Evolutionary conservation across 2,113 vertebrate species (phyloP).

Genomic region (Danionella cerebrum): DNA sequence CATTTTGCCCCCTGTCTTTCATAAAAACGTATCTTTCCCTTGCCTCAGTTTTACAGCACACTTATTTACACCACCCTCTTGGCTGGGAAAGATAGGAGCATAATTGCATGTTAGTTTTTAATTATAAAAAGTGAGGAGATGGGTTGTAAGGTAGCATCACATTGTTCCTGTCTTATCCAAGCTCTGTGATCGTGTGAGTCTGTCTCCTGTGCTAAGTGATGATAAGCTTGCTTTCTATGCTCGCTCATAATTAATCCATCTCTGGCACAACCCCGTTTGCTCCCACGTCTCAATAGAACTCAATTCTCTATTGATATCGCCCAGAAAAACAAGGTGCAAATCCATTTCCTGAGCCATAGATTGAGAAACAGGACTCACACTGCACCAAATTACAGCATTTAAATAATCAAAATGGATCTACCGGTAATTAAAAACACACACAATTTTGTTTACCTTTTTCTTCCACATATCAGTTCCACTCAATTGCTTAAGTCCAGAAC

Average conservation of each 20-base stretch:
- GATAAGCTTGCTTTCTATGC: slow-evolving; percentile 92
- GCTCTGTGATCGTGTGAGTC: slow-evolving; percentile 88
- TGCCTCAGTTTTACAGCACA: slow-evolving; percentile 65
- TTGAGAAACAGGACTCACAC: slow-evolving; percentile 88
- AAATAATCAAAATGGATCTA: slow-evolving; percentile 74
- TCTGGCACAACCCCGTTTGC: slow-evolving; percentile 81
- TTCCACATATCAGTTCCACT: too few species aligned
- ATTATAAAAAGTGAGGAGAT: slow-evolving; percentile 79
- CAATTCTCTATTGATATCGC: slow-evolving; percentile 84
- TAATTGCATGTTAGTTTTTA: slow-evolving; percentile 90
- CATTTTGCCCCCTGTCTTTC: slow-evolving; percentile 1
- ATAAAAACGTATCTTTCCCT: background rate
- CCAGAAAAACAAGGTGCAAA: slow-evolving; percentile 75
- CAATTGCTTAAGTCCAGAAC: too few species aligned
- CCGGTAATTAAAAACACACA: slow-evolving; percentile 73
- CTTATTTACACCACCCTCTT: slow-evolving; percentile 82
- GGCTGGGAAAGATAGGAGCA: slow-evolving; percentile 78
- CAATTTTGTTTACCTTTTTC: slow-evolving; percentile 67
- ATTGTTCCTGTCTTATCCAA: slow-evolving; percentile 83
- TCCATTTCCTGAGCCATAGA: slow-evolving; percentile 85
- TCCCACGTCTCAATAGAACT: slow-evolving; percentile 87
- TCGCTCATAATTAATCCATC: slow-evolving; percentile 96
- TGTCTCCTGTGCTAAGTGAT: slow-evolving; percentile 86
- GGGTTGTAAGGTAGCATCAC: slow-evolving; percentile 85
- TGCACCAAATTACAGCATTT: slow-evolving; percentile 77